phyloP scores from a whole-genome alignment of 53 echinoderm and acorn worm species.

The Astropecten irregularis region DNA sequence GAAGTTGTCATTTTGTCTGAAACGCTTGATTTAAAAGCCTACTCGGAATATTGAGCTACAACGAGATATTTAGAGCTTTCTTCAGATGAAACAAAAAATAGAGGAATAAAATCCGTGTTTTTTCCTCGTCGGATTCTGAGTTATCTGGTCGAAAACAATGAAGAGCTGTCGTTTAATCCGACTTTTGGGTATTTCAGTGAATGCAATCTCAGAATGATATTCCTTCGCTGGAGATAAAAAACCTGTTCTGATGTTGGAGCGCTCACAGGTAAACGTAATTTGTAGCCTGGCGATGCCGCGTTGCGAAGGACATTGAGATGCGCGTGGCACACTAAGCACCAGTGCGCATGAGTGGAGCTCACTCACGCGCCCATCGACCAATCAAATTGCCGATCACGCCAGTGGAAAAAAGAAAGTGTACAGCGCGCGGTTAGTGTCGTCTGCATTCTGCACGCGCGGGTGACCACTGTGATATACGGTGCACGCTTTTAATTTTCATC shows the following conservation, averaged over 20 bases:
- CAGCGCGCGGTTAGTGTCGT: too few relatives aligned
- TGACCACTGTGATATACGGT: too few relatives aligned
- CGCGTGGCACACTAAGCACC: background rate
- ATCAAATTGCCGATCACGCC: slow-evolving; percentile 19
- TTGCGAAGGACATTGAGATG: background rate
- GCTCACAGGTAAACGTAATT: slow-evolving; percentile 5
- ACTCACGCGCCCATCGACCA: slow-evolving; percentile 4
- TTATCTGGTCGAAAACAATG: slow-evolving; percentile 5
- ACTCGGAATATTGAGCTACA: too few relatives aligned
- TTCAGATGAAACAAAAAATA: background rate
- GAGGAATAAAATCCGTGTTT: background rate
- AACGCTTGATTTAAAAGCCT: too few relatives aligned
- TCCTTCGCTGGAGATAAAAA: background rate
- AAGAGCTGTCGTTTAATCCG: background rate
- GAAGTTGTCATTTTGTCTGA: slow-evolving; percentile 14
- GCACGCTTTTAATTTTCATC: too few relatives aligned
- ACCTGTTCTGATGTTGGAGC: slow-evolving; percentile 17
- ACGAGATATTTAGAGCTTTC: too few relatives aligned
- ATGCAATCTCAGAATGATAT: slow-evolving; percentile 17
- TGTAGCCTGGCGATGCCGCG: background rate
- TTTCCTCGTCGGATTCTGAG: background rate
- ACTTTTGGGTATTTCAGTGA: background rate
- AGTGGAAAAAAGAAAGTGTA: background rate
- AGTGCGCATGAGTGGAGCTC: slow-evolving; percentile 11
- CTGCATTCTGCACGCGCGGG: too few relatives aligned